A percentile compares a stretch with the other conserved stretches of the same genome.
phyloP scores from a whole-genome alignment of 2,888 invertebrate genomes.

The Tiliacea aurago region DNA sequence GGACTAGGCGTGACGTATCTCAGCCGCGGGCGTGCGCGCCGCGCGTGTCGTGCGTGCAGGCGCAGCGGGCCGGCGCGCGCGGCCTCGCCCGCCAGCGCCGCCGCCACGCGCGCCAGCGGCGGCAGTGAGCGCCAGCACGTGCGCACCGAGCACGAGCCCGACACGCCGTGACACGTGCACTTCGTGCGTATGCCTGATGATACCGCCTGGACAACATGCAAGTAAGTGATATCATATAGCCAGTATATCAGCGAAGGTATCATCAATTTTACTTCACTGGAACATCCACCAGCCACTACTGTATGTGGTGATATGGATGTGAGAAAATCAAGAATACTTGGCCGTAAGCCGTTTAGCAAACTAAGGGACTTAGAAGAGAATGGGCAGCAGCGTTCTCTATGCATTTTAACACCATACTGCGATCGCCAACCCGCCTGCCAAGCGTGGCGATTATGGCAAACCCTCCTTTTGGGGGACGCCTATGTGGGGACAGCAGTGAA shows the following conservation, averaged over 20 bases:
- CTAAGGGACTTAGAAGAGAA: too few species aligned
- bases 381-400: too few species aligned
- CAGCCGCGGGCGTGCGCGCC: conserved; percentile 90
- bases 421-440: too few species aligned
- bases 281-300: background rate
- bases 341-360: too few species aligned
- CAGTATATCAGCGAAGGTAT: background rate
- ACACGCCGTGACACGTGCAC: conserved; percentile 96
- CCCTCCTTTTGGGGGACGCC: too few species aligned
- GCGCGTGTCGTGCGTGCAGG: conserved; percentile 77
- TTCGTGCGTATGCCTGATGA: conserved; percentile 89
- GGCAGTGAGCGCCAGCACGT: conserved; percentile 95
- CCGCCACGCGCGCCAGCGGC: conserved; percentile 91
- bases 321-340: background rate
- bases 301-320: background rate
- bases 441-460: too few species aligned
- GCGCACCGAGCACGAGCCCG: conserved; percentile 95
- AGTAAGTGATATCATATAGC: background rate
- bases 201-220: conserved; percentile 89
- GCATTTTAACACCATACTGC: too few species aligned
- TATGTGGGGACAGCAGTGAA: too few species aligned
- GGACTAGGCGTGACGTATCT: conserved; percentile 95
- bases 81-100: conserved; percentile 84
- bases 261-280: background rate
- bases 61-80: conserved; percentile 84